Conservation (phyloP, 2,888 invertebrate species). For the Dioctria linearis region DNA sequence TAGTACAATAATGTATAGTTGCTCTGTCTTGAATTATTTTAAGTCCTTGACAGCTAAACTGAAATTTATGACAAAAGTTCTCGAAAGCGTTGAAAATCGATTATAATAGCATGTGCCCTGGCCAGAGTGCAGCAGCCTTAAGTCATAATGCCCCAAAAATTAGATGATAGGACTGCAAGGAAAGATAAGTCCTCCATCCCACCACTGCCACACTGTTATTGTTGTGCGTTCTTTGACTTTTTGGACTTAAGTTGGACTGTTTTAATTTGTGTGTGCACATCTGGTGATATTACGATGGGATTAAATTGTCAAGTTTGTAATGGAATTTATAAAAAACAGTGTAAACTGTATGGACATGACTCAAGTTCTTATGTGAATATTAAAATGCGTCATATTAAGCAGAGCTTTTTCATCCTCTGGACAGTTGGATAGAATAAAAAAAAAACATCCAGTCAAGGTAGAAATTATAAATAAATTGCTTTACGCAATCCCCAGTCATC, state of each 20-base stretch:
- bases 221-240: constrained; percentile 15
- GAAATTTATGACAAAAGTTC: constrained; percentile 50
- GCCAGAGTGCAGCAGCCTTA: not conserved
- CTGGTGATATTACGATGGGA: constrained; percentile 35
- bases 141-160: constrained; percentile 31
- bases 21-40: constrained; percentile 44
- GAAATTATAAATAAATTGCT: no score
- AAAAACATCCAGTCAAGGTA: no score
- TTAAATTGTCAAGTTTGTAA: not conserved
- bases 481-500: no score
- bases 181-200: constrained; percentile 15
- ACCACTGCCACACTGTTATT: not conserved
- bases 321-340: no score
- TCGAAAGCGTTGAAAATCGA: constrained; percentile 43
- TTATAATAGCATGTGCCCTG: constrained; percentile 20
- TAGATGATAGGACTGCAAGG: constrained; percentile 33
- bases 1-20: constrained; percentile 16
- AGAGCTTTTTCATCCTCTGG: no score
- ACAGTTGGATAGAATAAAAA: no score
- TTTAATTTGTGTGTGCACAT: constrained; percentile 37
- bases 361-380: no score
- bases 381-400: no score
- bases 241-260: constrained; percentile 35
- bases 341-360: no score
- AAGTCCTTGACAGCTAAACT: constrained; percentile 51